A percentile compares a stretch with the other conserved stretches of the same genome.
Evolutionary conservation across 2,888 invertebrate species (phyloP).

Genomic region (Argynnis bischoffii): DNA sequence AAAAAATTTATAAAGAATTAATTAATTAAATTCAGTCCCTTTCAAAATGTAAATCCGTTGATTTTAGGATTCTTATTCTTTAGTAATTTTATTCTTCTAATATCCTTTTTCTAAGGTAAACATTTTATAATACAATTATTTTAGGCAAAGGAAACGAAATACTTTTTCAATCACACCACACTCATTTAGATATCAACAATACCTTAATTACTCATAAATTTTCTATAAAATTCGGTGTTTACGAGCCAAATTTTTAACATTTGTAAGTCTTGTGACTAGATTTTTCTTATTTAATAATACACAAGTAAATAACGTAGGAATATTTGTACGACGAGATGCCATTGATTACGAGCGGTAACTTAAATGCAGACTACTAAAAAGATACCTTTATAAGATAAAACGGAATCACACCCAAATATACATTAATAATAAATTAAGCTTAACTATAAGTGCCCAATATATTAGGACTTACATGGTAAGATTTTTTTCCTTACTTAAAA

Average conservation of each 20-base stretch:
- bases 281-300: slow-evolving; percentile 79
- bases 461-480: slow-evolving; percentile 57
- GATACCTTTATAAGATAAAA: slow-evolving; percentile 72
- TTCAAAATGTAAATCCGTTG: too few species aligned
- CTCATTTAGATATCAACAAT: slow-evolving; percentile 48
- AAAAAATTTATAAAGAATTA: neutral
- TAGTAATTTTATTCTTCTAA: neutral
- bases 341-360: slow-evolving; percentile 82
- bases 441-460: slow-evolving; percentile 51
- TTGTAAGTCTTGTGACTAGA: slow-evolving; percentile 82
- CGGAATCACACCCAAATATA: slow-evolving; percentile 76
- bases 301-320: slow-evolving; percentile 81
- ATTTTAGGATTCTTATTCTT: too few species aligned
- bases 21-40: neutral
- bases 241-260: slow-evolving; percentile 74
- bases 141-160: slow-evolving; percentile 11
- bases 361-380: slow-evolving; percentile 80
- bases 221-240: slow-evolving; percentile 72
- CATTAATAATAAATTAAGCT: slow-evolving; percentile 77
- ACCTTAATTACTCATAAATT: slow-evolving; percentile 61
- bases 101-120: neutral
- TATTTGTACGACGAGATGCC: slow-evolving; percentile 83
- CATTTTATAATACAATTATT: neutral
- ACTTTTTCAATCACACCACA: slow-evolving; percentile 37
- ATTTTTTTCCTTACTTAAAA: slow-evolving; percentile 55